Evolutionary conservation across 2,888 invertebrate genomes (phyloP).

Genomic region (Drosophila kambysellisi): DNA sequence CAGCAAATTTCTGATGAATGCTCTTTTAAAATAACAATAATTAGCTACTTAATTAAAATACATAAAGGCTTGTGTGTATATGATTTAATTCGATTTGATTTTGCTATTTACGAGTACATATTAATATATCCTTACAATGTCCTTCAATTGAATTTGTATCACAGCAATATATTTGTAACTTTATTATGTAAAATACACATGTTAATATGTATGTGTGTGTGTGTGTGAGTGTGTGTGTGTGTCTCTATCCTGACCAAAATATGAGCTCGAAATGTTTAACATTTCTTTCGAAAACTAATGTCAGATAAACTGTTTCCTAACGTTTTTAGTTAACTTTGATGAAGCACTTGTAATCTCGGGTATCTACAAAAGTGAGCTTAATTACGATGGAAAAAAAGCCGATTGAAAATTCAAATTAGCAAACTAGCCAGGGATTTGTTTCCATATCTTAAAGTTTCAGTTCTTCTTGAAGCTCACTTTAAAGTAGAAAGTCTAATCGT

Average conservation of each 20-base stretch:
- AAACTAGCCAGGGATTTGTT: neutral
- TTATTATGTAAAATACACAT: conserved; percentile 46
- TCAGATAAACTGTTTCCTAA: neutral
- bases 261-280: conserved; percentile 33
- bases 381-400: neutral
- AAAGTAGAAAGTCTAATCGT: conserved; percentile 8
- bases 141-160: conserved; percentile 84
- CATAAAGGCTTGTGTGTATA: conserved; percentile 20
- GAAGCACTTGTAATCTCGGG: conserved; percentile 12
- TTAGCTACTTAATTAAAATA: conserved; percentile 23
- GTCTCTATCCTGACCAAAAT: conserved; percentile 16
- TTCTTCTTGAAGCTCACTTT: conserved; percentile 36
- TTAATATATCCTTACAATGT: conserved; percentile 65
- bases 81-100: conserved; percentile 33
- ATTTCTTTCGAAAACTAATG: conserved; percentile 22
- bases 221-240: conserved; percentile 11
- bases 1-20: conserved; percentile 55
- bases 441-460: conserved; percentile 32
- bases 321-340: conserved; percentile 1
- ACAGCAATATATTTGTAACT: conserved; percentile 83
- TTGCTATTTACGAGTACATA: conserved; percentile 48
- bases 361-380: conserved; percentile 16
- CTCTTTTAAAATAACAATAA: conserved; percentile 21
- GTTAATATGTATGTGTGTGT: conserved; percentile 7
- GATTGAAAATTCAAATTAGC: neutral